Evolutionary conservation across 2,113 vertebrate species (phyloP).

Genomic region (Rhinoderma darwinii): DNA sequence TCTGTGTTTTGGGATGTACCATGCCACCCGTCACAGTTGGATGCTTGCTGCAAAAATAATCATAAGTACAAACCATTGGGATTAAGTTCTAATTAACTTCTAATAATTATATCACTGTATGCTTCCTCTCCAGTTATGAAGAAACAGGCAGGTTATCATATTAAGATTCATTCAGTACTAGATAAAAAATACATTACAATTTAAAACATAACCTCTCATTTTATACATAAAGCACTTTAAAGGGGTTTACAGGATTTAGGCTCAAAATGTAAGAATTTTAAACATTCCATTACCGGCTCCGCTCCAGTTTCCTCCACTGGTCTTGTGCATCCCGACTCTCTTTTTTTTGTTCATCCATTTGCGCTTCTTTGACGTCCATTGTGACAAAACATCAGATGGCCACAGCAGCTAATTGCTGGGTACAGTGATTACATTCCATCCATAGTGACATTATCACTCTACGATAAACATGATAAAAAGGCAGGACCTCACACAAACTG

Average conservation of each 20-base stretch:
- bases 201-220: background rate
- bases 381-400: background rate
- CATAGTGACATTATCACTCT: too few relatives aligned
- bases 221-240: background rate
- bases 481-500: too few relatives aligned
- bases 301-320: background rate
- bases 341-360: background rate
- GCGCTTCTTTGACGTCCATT: background rate
- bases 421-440: too few relatives aligned
- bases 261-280: background rate
- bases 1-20: conserved; percentile 48
- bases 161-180: background rate
- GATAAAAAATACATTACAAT: conserved; percentile 14
- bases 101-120: conserved; percentile 57
- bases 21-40: conserved; percentile 47
- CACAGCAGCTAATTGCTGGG: background rate
- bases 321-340: background rate
- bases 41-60: conserved; percentile 56
- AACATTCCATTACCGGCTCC: background rate
- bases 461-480: too few relatives aligned
- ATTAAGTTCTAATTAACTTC: conserved; percentile 57
- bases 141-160: conserved; percentile 16
- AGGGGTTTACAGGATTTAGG: background rate
- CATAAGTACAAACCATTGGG: conserved; percentile 44
- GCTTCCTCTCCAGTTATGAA: conserved; percentile 24